phyloP scores from a whole-genome alignment of 2,113 vertebrate species.

The Xenopus laevis region DNA sequence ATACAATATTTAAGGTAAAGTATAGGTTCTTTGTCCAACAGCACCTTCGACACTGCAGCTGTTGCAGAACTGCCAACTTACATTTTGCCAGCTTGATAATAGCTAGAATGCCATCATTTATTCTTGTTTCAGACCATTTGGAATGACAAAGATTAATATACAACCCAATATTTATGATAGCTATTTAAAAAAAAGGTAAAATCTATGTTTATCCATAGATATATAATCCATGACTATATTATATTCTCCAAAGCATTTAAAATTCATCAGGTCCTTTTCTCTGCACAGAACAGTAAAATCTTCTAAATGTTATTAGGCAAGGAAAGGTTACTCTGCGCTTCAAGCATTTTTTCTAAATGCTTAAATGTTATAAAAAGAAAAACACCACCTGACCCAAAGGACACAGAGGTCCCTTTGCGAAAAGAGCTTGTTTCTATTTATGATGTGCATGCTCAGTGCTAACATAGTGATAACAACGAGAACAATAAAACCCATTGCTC shows the following conservation, averaged over 20 bases:
- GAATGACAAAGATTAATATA: background rate
- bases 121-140: no score
- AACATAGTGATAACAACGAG: conserved; percentile 15
- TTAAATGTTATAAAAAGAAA: conserved; percentile 47
- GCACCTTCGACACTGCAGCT: no score
- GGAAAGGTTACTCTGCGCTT: conserved; percentile 60
- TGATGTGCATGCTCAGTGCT: conserved; percentile 64
- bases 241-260: conserved; percentile 49
- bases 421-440: conserved; percentile 69
- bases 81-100: no score
- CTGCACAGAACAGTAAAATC: conserved; percentile 60
- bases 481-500: background rate
- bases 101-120: no score
- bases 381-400: conserved; percentile 43
- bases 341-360: conserved; percentile 34
- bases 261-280: conserved; percentile 64
- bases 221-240: background rate
- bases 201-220: conserved; percentile 1
- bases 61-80: no score
- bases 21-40: no score
- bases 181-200: conserved; percentile 3
- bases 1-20: no score
- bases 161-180: conserved; percentile 1
- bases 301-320: conserved; percentile 65
- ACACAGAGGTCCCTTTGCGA: conserved; percentile 13